Evolutionary conservation across 2,113 vertebrate species (phyloP), one percentile per base, ranked within the genome.

Genomic region (Nerophis ophidion): DNA sequence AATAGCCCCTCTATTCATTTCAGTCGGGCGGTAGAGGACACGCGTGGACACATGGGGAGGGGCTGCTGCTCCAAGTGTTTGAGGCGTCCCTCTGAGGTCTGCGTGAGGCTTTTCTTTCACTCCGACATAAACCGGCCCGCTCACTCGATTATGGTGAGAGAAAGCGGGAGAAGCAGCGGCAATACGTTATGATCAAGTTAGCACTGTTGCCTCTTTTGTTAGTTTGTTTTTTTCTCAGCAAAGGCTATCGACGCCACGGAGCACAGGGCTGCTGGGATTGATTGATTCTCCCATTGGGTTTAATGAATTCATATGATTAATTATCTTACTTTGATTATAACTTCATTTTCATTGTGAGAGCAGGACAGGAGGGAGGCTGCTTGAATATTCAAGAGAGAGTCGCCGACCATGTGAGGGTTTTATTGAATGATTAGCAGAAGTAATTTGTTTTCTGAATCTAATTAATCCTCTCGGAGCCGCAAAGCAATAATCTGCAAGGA

Each of bases 391-490:
- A 72, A 79, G 68, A 72, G 77, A 79, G 79, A 67, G 75, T 82
- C 75, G 72, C 64, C 64, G 62, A 68, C 63, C 60, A 75, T 70
- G 63, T 74, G 74, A 69, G 67, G 79, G 74, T 76, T 84, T 83
- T 87, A 81, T 78, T 84, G 73, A 81, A 84, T 77, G 77, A 85
- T 87, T 87, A 87, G 79, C 72, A 59, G 70, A 75, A 77, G 84
- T 85, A 82, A 89, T 88, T 85, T 85, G 84, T 88, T 88, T 85
- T 86, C 66, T 75, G 73, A 82, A 82, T 84, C 79, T 81, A 84
- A 88, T 89, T 87, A 87, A 84, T 82, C 77, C 74, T 57, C 62
- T 70, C 55, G 71, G 70, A 78, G 81, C 80, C 66, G 63, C 72
- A 73, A 60, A 61, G 67, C 56, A 68, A 52, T 74, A 77, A 60